Evolutionary conservation across 2,888 invertebrate genomes (phyloP), one percentile per base, ranked within the genome.

Genomic region (Mythimna lalbum): DNA sequence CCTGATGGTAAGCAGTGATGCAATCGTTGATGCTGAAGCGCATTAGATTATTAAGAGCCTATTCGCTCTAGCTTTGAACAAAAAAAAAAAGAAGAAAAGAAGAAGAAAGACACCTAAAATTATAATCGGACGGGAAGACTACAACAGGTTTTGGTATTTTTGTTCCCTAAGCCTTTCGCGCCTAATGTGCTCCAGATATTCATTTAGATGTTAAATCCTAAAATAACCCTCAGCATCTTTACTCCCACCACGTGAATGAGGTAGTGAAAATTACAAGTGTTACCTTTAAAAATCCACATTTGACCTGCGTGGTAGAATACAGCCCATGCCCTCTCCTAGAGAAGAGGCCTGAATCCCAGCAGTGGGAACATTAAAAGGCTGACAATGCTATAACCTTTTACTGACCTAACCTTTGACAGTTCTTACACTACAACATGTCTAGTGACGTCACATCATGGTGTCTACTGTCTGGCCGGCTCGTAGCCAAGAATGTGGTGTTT

Each of bases 401-500:
- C 33, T 63, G 33, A 43, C 56, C 49, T 50, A 67, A 55, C 72
- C 78, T 67, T 72, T 78, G 66, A 63, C 63, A 66, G 27, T 60
- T 52, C 5, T 19, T n/a, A 27, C 14, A 47, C 31, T 10, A 17
- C 19, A 39, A 14, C 50, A 31, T 50, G 19, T 21, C 10, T 5
- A 31, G 21, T 70, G 52, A 70, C 56, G 71, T 70, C 63, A 70
- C 56, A 49, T 43, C 19, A 53, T 52, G 19, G 7, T 63, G 47
- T 12, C 33, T 39, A 9, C 33, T 12, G 65, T 63, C 71, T 66
- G 21, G 56, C 52, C 66, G 66, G 31, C 49, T 63, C 33, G 19
- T 52, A 56, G 69, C 81, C 67, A 81, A 80, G 70, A 78, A 80
- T 70, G 65, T 65, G 56, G 52, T 60, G 10, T 67, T 75, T 63